These are phyloP conservation scores for Sympetrum striolatum DNA, from an alignment of 2,888 invertebrate species.

Conservation along the genomic window DNA sequence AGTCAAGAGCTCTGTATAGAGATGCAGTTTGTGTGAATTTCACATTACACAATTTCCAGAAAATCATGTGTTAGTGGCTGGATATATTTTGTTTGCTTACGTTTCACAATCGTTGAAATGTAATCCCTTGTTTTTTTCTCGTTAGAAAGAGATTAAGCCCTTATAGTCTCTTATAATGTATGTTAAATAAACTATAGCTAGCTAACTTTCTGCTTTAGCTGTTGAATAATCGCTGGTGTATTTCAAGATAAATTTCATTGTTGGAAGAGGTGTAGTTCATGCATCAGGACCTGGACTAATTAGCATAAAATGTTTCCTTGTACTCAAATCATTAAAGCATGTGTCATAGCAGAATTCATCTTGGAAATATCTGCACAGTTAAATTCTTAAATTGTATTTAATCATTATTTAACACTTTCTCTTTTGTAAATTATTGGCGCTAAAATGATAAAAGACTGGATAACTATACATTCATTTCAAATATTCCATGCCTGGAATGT, in stretches of 20 bases:
- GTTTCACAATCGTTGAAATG: too few species aligned
- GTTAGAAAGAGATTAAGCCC: too few species aligned
- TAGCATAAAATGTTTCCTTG: background rate
- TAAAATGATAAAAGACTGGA: slow-evolving; percentile 15
- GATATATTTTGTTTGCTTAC: too few species aligned
- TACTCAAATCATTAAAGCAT: background rate
- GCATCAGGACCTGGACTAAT: background rate
- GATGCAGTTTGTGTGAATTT: too few species aligned
- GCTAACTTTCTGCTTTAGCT: background rate
- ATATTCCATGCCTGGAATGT: slow-evolving; percentile 12
- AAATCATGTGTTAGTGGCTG: too few species aligned
- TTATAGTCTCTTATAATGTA: too few species aligned
- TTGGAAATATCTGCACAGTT: background rate
- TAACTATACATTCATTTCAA: background rate
- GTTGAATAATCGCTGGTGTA: background rate
- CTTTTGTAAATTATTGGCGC: background rate
- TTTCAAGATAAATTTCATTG: slow-evolving; percentile 38
- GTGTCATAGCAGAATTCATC: background rate
- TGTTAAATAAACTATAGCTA: too few species aligned
- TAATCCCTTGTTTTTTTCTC: too few species aligned
- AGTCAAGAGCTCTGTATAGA: too few species aligned
- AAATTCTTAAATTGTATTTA: background rate
- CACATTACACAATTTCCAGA: too few species aligned
- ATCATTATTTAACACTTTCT: background rate
- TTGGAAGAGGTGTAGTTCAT: background rate